phyloP scores from a whole-genome alignment of 2,797 vertebrate species.

The Neosilurus mollespiculum region DNA sequence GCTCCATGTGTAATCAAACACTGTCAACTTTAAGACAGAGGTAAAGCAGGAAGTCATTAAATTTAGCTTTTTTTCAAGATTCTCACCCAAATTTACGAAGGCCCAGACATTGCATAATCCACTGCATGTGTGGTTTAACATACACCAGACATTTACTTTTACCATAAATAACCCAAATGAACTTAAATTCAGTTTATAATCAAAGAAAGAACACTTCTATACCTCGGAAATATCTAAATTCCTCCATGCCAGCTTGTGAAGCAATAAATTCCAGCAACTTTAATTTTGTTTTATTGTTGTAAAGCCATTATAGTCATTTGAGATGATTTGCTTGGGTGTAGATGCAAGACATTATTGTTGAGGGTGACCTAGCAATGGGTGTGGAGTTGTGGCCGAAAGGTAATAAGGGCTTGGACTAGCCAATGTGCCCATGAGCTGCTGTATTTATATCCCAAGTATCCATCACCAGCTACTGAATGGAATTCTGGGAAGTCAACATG shows the following conservation, averaged over 20 bases:
- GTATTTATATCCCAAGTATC: conserved; percentile 56
- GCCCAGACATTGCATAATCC: conserved; percentile 37
- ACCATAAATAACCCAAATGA: conserved; percentile 26
- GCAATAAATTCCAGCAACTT: neutral
- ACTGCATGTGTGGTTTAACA: conserved; percentile 30
- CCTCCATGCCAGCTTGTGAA: neutral
- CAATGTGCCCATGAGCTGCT: conserved; percentile 47
- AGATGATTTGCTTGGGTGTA: conserved; percentile 37
- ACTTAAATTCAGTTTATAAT: neutral
- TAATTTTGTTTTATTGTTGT: conserved; percentile 41
- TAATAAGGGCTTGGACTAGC: conserved; percentile 55
- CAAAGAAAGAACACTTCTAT: conserved; percentile 1
- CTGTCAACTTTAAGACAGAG: neutral
- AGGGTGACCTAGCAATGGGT: conserved; percentile 37
- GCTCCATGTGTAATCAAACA: neutral
- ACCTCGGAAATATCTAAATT: conserved; percentile 1
- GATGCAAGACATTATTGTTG: conserved; percentile 25
- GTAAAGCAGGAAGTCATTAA: conserved; percentile 12
- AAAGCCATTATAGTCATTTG: conserved; percentile 48
- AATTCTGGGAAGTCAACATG: conserved; percentile 40
- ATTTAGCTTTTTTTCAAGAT: neutral
- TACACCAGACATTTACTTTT: conserved; percentile 31
- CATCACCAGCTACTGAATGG: conserved; percentile 46
- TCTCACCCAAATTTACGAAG: conserved; percentile 13
- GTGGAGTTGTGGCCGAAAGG: conserved; percentile 54